phyloP scores from a whole-genome alignment of 2,797 vertebrate genomes.

The Telmatherina bonti region DNA sequence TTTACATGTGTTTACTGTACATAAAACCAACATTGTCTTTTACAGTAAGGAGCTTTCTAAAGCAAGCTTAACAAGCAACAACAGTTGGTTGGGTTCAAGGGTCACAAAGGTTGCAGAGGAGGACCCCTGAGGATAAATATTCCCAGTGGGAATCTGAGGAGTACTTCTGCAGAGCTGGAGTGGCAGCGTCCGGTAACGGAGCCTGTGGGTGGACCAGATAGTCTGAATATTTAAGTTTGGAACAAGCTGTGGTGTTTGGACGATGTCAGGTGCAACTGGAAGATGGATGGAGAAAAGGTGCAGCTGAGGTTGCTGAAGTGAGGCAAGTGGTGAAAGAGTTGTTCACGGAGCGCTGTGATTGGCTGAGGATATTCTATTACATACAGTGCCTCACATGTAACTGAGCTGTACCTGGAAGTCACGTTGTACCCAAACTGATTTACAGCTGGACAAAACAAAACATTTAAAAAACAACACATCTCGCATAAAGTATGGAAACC shows the following conservation, averaged over 20 bases:
- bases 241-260: not conserved
- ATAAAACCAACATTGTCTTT: not conserved
- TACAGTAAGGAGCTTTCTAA: not conserved
- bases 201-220: not conserved
- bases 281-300: not conserved
- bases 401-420: constrained; percentile 9
- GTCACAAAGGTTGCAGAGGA: constrained; percentile 30
- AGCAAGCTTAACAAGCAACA: constrained; percentile 47
- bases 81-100: constrained; percentile 50
- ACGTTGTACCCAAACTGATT: constrained; percentile 15
- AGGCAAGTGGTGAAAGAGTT: not conserved
- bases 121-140: constrained; percentile 34
- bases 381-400: not conserved
- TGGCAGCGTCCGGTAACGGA: constrained; percentile 21
- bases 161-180: constrained; percentile 27
- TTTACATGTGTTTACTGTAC: not conserved
- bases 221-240: not conserved
- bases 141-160: constrained; percentile 54
- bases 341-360: constrained; percentile 8
- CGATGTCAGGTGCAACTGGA: not conserved
- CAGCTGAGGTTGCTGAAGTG: constrained; percentile 1
- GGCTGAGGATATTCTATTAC: constrained; percentile 34
- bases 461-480: not conserved
- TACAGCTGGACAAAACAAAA: constrained; percentile 4
- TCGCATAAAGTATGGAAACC: not conserved